Evolutionary conservation across 1,140 invertebrate genomes (phyloP).

Genomic region (Araneus ventricosus): DNA sequence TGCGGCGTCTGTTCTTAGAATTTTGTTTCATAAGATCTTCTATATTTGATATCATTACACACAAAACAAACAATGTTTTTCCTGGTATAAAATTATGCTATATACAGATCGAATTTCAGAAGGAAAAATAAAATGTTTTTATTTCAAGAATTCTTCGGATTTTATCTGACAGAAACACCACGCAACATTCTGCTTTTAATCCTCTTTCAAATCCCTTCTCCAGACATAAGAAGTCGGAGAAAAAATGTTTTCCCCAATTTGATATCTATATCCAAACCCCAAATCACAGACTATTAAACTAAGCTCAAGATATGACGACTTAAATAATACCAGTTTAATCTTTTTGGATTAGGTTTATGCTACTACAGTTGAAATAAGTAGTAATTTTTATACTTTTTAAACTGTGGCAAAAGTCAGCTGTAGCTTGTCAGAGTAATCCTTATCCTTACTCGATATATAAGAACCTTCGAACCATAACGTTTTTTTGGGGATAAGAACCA

Average conservation of each 20-base stretch:
- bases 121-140: too few relatives aligned
- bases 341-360: not conserved
- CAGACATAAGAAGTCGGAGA: not conserved
- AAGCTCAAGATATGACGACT: not conserved
- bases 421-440: not conserved
- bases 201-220: not conserved
- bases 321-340: not conserved
- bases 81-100: too few relatives aligned
- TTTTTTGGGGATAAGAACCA: constrained; percentile 30
- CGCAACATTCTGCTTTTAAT: not conserved
- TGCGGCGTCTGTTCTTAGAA: too few relatives aligned
- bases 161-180: not conserved
- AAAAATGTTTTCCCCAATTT: not conserved
- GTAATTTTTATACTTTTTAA: not conserved
- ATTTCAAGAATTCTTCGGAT: not conserved
- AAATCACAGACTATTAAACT: not conserved
- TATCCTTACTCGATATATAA: not conserved
- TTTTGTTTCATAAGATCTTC: too few relatives aligned
- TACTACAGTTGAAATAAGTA: not conserved
- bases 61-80: too few relatives aligned
- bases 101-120: too few relatives aligned
- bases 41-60: too few relatives aligned
- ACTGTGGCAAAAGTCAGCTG: not conserved
- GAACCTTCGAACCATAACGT: not conserved
- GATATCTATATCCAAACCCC: not conserved